Evolutionary conservation across 1,140 invertebrate genomes (phyloP), one percentile per base, ranked within the genome.

Genomic region (Conus betulinus): DNA sequence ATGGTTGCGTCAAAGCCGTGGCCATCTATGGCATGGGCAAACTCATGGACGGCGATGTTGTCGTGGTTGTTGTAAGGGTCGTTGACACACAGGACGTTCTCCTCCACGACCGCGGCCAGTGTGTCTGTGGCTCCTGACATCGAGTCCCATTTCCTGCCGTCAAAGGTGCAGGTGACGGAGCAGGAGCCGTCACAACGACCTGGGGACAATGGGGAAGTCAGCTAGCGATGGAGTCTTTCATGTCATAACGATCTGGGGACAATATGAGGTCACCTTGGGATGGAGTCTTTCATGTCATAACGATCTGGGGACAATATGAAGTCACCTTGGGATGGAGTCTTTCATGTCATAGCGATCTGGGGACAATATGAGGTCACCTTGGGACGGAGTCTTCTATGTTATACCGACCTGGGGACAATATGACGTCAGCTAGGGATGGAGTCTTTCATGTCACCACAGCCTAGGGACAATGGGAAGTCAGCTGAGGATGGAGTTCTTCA

Each of bases 1-100:
- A 71, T 71, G 67, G 11, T 20, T 11, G 6, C 23, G 20, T 71
- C 67, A n/a, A 71, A 71, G 67, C 67, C 67, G 20, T 71, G 20
- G 15, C 11, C 67, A 89, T 88, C 10, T 1, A 93, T 78, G 4
- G 91, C 88, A 78, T 93, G 93, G 23, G 90, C 83, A 76, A 93
- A 93, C 83, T 93, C 93, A 39, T 93, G 93, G 4, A 92, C 88
- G 4, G 93, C 87, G 23, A 93, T 92, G 76, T 93, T 93, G 27
- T 90, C 87, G n/a, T 88, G 74, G 57, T 85, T 51, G 1, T 60
- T 11, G 86, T 91, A 91, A 3, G 91, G 91, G 79, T 93, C 93
- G 7, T 57, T n/a, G 5, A 52, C 15, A 15, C 93, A 78, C n/a
- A 93, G 71, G 53, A 91, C 91, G 71, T 92, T 90, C 63, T 92